phyloP scores from a whole-genome alignment of 2,797 vertebrate genomes.

The Rhinogobio ventralis region DNA sequence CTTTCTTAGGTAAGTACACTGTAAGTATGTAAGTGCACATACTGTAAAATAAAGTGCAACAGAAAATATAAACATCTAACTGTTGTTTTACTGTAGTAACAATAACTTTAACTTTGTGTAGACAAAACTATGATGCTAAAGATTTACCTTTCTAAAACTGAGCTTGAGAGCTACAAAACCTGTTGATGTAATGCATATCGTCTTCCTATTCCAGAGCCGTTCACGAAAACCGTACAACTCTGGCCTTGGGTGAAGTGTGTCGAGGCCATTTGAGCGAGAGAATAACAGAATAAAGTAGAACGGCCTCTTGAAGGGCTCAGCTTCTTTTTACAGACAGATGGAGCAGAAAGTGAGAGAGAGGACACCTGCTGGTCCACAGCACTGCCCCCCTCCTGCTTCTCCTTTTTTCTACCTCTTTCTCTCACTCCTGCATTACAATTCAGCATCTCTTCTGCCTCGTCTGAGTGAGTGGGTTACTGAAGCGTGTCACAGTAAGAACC shows the following conservation, averaged over 20 bases:
- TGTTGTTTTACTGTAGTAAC: neutral
- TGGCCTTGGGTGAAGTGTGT: slow-evolving; percentile 45
- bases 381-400: slow-evolving; percentile 32
- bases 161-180: slow-evolving; percentile 3
- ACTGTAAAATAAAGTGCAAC: too few relatives aligned
- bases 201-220: slow-evolving; percentile 1
- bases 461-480: slow-evolving; percentile 77
- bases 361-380: slow-evolving; percentile 75
- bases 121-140: neutral
- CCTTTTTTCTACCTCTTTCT: slow-evolving; percentile 53
- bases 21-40: too few relatives aligned
- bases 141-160: neutral
- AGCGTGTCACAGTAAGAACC: slow-evolving; percentile 75
- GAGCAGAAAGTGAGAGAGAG: slow-evolving; percentile 63
- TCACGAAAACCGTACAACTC: slow-evolving; percentile 35
- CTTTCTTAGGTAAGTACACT: too few relatives aligned
- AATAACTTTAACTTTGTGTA: neutral
- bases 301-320: slow-evolving; percentile 54
- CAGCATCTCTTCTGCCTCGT: slow-evolving; percentile 72
- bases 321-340: slow-evolving; percentile 63
- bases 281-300: slow-evolving; percentile 58
- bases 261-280: slow-evolving; percentile 43
- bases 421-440: slow-evolving; percentile 74
- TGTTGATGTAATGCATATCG: neutral
- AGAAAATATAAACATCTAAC: neutral